Conservation (phyloP, 2,113 vertebrate species). For the Etheostoma spectabile region DNA sequence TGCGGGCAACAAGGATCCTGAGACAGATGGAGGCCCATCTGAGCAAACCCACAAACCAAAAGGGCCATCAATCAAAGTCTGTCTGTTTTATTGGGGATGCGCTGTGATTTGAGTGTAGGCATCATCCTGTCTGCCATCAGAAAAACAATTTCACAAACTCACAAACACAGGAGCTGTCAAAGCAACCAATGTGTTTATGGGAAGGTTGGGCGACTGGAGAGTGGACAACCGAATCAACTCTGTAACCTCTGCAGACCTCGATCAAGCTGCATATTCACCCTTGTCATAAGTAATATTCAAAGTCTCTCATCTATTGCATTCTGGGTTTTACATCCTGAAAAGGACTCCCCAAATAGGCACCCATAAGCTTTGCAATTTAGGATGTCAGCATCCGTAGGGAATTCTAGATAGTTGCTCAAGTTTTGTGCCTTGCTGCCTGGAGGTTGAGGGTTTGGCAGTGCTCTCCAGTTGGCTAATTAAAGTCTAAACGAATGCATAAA, state of each 20-base stretch:
- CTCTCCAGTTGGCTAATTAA: slow-evolving; percentile 74
- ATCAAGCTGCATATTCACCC: slow-evolving; percentile 7
- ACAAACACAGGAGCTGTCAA: slow-evolving; percentile 40
- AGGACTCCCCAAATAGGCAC: slow-evolving; percentile 17
- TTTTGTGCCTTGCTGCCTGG: slow-evolving; percentile 41
- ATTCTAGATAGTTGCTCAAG: slow-evolving; percentile 38
- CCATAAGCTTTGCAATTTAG: slow-evolving; percentile 36
- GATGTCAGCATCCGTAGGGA: slow-evolving; percentile 28
- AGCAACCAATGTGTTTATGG: slow-evolving; percentile 17
- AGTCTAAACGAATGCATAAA: slow-evolving; percentile 78
- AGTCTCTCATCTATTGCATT: neutral
- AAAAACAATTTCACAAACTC: slow-evolving; percentile 48
- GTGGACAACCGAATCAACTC: neutral
- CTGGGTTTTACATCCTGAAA: slow-evolving; percentile 16
- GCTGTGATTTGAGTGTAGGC: slow-evolving; percentile 56
- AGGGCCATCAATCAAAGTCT: slow-evolving; percentile 70
- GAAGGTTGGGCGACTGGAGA: neutral
- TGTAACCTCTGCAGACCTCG: slow-evolving; percentile 8
- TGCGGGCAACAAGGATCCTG: slow-evolving; percentile 50
- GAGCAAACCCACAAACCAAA: slow-evolving; percentile 67
- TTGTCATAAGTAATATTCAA: slow-evolving; percentile 3
- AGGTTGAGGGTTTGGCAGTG: slow-evolving; percentile 51
- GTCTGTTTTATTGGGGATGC: slow-evolving; percentile 38
- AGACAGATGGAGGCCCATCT: slow-evolving; percentile 72
- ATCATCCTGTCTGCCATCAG: slow-evolving; percentile 49